Percentiles rank a stretch among this genome's conserved stretches.
These are phyloP conservation scores for Eupithecia insigniata DNA, from an alignment of 2,888 invertebrate genomes.

Conservation along the genomic window DNA sequence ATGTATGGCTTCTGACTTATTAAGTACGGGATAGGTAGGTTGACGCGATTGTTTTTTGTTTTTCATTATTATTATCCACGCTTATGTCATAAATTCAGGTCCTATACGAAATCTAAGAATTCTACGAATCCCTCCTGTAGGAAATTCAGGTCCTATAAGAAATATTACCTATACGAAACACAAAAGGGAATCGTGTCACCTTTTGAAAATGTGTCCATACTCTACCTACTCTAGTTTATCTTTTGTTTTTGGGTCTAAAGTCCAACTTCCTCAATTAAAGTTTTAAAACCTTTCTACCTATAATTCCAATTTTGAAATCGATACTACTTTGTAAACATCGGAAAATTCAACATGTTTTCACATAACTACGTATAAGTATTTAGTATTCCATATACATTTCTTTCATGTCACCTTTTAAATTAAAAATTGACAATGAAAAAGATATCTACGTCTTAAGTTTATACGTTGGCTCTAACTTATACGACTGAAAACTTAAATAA, in stretches of 20 bases:
- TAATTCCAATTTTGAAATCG: slow-evolving; percentile 6
- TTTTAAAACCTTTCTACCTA: slow-evolving; percentile 2
- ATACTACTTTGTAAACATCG: not conserved
- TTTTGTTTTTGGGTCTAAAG: slow-evolving; percentile 2
- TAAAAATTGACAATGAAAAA: not conserved
- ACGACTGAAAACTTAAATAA: slow-evolving; percentile 40
- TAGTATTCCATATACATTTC: no score
- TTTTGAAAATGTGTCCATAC: not conserved
- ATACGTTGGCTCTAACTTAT: slow-evolving; percentile 16
- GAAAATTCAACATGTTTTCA: not conserved
- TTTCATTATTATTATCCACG: no score
- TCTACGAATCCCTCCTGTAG: no score
- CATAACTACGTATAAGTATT: no score
- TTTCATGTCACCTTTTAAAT: not conserved
- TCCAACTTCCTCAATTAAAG: slow-evolving; percentile 7
- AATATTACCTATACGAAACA: no score
- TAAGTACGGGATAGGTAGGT: not conserved
- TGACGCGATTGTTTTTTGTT: no score
- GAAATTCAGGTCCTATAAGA: no score
- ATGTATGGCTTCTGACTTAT: not conserved
- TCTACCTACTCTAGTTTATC: not conserved
- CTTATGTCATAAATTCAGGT: no score
- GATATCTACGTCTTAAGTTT: not conserved
- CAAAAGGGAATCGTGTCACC: no score
- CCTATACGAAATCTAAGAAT: no score